Evolutionary conservation across 2,113 vertebrate species (phyloP).

Genomic region (Hassar affinis): DNA sequence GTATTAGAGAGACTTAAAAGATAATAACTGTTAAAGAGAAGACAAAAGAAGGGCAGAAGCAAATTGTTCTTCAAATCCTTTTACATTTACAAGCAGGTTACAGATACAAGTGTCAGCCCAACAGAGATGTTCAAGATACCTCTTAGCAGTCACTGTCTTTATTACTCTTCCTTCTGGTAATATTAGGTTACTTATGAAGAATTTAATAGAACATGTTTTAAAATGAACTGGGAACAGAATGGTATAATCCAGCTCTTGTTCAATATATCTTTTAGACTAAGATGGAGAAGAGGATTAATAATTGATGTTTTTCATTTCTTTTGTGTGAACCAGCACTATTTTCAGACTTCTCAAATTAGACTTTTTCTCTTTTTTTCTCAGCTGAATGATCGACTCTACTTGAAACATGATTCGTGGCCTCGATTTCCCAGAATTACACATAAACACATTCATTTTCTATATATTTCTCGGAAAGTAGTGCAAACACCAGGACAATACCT

Average conservation of each 20-base stretch:
- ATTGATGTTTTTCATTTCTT: slow-evolving; percentile 46
- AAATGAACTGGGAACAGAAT: slow-evolving; percentile 22
- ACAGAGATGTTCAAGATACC: neutral
- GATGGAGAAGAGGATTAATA: slow-evolving; percentile 41
- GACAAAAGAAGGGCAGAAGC: too few species aligned
- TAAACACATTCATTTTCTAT: neutral
- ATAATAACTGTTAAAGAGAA: neutral
- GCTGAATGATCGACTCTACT: neutral
- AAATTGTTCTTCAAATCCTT: neutral
- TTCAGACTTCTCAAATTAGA: slow-evolving; percentile 22
- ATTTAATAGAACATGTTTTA: slow-evolving; percentile 29
- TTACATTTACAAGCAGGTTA: neutral
- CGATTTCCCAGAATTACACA: neutral
- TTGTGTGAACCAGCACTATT: slow-evolving; percentile 35
- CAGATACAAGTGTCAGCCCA: neutral
- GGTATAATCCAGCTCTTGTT: slow-evolving; percentile 42
- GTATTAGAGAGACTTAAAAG: neutral
- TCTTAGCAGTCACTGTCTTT: neutral
- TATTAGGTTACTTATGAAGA: slow-evolving; percentile 34
- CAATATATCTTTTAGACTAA: slow-evolving; percentile 34
- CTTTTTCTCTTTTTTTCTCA: slow-evolving; percentile 15
- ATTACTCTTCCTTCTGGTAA: neutral
- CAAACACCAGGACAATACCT: too few species aligned
- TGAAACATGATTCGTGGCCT: neutral
- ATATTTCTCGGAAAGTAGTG: too few species aligned